Conservation (phyloP, 2,888 invertebrate species). For the Trissonchulus sp. region DNA sequence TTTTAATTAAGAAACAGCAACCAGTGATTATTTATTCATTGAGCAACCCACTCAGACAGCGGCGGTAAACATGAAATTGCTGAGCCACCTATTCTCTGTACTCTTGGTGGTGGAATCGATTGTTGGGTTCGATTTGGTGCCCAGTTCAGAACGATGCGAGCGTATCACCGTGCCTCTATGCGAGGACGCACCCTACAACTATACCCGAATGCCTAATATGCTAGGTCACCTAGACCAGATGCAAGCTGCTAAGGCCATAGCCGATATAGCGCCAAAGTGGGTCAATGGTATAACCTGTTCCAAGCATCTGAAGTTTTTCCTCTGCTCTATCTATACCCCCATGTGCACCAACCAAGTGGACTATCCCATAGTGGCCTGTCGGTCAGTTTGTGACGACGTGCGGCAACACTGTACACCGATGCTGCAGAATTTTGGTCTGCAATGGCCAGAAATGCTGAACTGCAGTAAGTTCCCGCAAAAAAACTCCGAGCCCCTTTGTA, state of each 20-base stretch:
- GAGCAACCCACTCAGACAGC: no score
- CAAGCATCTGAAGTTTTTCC: conserved; percentile 71
- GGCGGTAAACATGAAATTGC: no score
- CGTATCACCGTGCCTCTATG: conserved; percentile 71
- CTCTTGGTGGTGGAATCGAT: no score
- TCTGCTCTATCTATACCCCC: conserved; percentile 82
- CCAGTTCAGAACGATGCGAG: conserved; percentile 61
- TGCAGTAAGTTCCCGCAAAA: conserved; percentile 70
- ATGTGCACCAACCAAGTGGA: conserved; percentile 80
- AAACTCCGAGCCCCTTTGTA: conserved; percentile 66
- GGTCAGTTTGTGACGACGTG: conserved; percentile 70
- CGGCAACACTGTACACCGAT: conserved; percentile 63
- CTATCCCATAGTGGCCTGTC: conserved; percentile 75
- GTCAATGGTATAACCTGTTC: conserved; percentile 74
- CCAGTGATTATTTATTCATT: no score
- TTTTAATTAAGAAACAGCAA: no score
- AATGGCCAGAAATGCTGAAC: conserved; percentile 68
- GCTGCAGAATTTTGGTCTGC: conserved; percentile 61
- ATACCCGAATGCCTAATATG: conserved; percentile 77
- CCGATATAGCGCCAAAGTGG: conserved; percentile 53
- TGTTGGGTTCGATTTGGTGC: not conserved
- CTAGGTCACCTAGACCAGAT: conserved; percentile 73
- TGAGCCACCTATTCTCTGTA: no score
- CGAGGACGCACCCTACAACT: conserved; percentile 74
- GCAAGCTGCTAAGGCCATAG: conserved; percentile 29